A percentile compares a stretch with the other conserved stretches of the same genome.
These are phyloP conservation scores for Ctenomys sociabilis DNA, from an alignment of 2,113 vertebrate genomes.

Conservation along the genomic window DNA sequence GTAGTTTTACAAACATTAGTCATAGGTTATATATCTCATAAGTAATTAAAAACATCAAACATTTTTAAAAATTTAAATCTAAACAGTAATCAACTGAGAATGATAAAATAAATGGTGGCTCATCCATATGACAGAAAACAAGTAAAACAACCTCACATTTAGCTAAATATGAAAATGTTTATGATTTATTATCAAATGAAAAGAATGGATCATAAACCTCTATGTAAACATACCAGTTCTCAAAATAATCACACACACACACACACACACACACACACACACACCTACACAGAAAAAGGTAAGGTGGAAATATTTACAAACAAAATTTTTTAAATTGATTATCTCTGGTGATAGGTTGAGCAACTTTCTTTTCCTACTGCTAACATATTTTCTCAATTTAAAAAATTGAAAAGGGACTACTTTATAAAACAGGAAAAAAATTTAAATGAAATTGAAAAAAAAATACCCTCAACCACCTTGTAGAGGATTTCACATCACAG, in stretches of 20 bases:
- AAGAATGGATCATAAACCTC: constrained; percentile 16
- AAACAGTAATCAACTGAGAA: background rate
- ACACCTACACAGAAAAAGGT: background rate
- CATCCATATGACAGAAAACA: background rate
- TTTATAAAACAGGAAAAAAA: constrained; percentile 8
- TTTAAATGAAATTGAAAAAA: background rate
- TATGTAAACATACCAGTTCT: background rate
- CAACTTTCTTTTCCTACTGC: constrained; percentile 3
- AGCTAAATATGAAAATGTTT: background rate
- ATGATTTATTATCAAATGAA: background rate
- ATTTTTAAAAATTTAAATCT: constrained; percentile 53
- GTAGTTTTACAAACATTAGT: constrained; percentile 10
- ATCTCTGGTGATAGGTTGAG: background rate
- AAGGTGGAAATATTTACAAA: background rate
- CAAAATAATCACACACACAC: background rate
- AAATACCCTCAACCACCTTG: background rate
- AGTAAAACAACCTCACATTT: constrained; percentile 26
- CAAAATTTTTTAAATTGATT: background rate
- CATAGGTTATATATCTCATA: background rate
- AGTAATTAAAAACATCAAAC: constrained; percentile 33
- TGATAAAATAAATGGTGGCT: background rate
- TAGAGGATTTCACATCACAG: background rate
- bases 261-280: background rate
- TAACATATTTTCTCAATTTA: background rate
- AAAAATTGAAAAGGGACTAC: background rate